These are phyloP conservation scores for Esox niger DNA, from an alignment of 2,113 vertebrate species.

Conservation along the genomic window DNA sequence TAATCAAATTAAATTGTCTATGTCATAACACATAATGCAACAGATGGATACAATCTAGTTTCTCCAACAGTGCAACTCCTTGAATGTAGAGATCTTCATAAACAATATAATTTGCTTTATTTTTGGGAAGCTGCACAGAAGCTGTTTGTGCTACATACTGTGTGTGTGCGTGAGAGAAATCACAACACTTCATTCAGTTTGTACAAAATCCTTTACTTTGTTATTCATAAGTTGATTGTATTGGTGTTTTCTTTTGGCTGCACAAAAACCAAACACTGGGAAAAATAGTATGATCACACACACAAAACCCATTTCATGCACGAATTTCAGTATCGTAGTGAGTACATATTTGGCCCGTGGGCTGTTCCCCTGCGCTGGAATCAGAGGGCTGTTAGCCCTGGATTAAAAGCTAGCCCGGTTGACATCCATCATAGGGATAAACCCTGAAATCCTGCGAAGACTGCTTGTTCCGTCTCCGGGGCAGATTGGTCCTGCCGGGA, in stretches of 20 bases:
- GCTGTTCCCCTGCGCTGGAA: conserved; percentile 58
- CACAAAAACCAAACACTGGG: conserved; percentile 35
- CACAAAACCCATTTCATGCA: not conserved
- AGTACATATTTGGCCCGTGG: conserved; percentile 46
- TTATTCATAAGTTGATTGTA: conserved; percentile 56
- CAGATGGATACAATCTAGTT: too few species aligned
- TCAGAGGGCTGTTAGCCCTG: conserved; percentile 68
- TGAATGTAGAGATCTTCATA: too few species aligned
- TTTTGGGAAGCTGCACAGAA: too few species aligned
- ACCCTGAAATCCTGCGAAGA: conserved; percentile 46
- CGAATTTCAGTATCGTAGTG: conserved; percentile 53
- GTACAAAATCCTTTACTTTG: conserved; percentile 38
- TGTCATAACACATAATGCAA: too few species aligned
- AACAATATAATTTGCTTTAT: too few species aligned
- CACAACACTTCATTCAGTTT: conserved; percentile 30
- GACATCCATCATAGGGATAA: conserved; percentile 71
- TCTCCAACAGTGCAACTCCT: too few species aligned
- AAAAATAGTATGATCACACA: conserved; percentile 32
- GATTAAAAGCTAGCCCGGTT: conserved; percentile 64
- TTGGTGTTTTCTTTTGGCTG: conserved; percentile 31
- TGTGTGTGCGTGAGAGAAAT: conserved; percentile 22
- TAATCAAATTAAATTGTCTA: too few species aligned
- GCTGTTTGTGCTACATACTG: not conserved
- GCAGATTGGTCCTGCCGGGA: conserved; percentile 63
- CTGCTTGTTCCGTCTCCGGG: conserved; percentile 47